Evolutionary conservation across 1,140 invertebrate genomes (phyloP).

Genomic region (Eumeta japonica): DNA sequence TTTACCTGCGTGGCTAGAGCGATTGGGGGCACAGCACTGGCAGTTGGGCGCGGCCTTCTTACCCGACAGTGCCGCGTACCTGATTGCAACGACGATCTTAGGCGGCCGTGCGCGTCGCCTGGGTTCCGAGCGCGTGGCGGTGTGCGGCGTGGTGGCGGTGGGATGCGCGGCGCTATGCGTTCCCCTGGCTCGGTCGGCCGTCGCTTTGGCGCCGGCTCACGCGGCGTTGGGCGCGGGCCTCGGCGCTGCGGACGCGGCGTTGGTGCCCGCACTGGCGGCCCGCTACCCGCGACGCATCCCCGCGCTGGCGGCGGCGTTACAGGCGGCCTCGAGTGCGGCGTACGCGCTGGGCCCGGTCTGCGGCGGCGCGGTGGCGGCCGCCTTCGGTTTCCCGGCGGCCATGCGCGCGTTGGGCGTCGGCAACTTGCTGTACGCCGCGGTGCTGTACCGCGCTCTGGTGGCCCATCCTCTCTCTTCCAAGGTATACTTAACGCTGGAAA

Average conservation of each 20-base stretch:
- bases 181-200: constrained; percentile 25
- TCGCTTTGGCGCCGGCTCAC: constrained; percentile 22
- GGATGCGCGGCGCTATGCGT: constrained; percentile 25
- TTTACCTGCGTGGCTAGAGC: constrained; percentile 78
- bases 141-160: constrained; percentile 22
- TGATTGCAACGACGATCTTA: constrained; percentile 62
- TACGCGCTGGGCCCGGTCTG: constrained; percentile 35
- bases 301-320: constrained; percentile 32
- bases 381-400: constrained; percentile 26
- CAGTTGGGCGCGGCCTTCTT: constrained; percentile 75
- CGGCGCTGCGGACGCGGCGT: constrained; percentile 35
- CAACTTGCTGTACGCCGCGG: constrained; percentile 33
- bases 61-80: constrained; percentile 77
- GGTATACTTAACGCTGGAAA: no score
- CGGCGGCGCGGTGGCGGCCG: constrained; percentile 29
- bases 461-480: constrained; percentile 24
- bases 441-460: constrained; percentile 22
- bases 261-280: constrained; percentile 28
- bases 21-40: constrained; percentile 66
- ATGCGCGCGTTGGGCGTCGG: constrained; percentile 31
- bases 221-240: constrained; percentile 24
- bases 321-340: constrained; percentile 33
- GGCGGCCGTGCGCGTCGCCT: constrained; percentile 18
- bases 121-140: constrained; percentile 27
- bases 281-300: constrained; percentile 15